These are phyloP conservation scores for Mergus octosetaceus DNA, from an alignment of 2,797 vertebrate species.

Conservation along the genomic window DNA sequence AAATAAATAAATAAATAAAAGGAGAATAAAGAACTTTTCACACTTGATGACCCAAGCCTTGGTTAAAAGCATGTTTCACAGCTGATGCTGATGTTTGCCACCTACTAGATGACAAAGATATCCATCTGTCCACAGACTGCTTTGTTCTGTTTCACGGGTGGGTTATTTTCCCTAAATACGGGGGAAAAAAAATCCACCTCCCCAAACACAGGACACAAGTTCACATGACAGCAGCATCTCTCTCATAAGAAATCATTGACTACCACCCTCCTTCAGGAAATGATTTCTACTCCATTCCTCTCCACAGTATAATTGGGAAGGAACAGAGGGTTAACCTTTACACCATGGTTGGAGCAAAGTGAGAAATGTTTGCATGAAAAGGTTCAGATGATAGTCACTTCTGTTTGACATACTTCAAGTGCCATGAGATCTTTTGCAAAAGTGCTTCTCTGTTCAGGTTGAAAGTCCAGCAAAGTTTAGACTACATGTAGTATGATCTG, in stretches of 20 bases:
- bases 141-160: not conserved
- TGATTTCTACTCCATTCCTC: not conserved
- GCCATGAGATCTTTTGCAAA: not conserved
- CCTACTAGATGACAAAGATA: not conserved
- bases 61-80: not conserved
- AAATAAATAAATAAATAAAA: not conserved
- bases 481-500: not conserved
- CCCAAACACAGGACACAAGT: not conserved
- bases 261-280: not conserved
- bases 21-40: not conserved
- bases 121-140: not conserved
- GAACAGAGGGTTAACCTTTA: not conserved
- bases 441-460: not conserved
- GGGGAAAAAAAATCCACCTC: not conserved
- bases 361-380: not conserved
- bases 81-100: not conserved
- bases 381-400: not conserved
- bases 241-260: not conserved
- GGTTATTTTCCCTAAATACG: not conserved
- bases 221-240: not conserved
- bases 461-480: not conserved
- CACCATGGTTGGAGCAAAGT: not conserved
- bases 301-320: not conserved
- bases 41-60: not conserved
- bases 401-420: rapidly evolving